Evolutionary conservation across 2,888 invertebrate genomes (phyloP).

Genomic region (Xestoiulus laeticollis): DNA sequence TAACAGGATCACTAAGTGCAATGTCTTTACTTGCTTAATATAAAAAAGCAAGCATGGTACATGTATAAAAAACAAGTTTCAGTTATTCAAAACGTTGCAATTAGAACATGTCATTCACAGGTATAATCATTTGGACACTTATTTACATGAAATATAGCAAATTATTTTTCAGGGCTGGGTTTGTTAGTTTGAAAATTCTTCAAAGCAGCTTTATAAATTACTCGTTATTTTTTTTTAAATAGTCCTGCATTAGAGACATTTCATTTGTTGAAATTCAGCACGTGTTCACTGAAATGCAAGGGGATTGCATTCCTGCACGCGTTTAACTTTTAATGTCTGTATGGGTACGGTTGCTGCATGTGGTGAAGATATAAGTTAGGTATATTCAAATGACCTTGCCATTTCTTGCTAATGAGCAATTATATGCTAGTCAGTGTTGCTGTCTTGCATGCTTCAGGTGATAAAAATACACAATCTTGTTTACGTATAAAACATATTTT

Average conservation of each 20-base stretch:
- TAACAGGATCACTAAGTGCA: not conserved
- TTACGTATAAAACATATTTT: not conserved
- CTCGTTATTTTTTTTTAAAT: too few species aligned
- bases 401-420: not conserved
- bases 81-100: too few species aligned
- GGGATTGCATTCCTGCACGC: not conserved
- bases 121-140: too few species aligned
- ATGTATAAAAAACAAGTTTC: not conserved
- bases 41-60: not conserved
- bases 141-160: too few species aligned
- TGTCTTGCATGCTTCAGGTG: not conserved
- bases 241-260: not conserved
- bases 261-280: not conserved
- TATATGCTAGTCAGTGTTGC: not conserved
- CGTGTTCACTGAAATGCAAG: not conserved
- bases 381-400: not conserved
- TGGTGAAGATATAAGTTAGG: not conserved
- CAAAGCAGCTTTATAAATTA: too few species aligned
- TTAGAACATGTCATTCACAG: too few species aligned
- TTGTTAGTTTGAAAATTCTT: too few species aligned
- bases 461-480: not conserved
- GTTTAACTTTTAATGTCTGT: not conserved
- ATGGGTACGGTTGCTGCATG: not conserved
- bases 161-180: too few species aligned
- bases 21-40: not conserved